Conservation (phyloP, 2,113 vertebrate species). For the Seriola aureovittata region DNA sequence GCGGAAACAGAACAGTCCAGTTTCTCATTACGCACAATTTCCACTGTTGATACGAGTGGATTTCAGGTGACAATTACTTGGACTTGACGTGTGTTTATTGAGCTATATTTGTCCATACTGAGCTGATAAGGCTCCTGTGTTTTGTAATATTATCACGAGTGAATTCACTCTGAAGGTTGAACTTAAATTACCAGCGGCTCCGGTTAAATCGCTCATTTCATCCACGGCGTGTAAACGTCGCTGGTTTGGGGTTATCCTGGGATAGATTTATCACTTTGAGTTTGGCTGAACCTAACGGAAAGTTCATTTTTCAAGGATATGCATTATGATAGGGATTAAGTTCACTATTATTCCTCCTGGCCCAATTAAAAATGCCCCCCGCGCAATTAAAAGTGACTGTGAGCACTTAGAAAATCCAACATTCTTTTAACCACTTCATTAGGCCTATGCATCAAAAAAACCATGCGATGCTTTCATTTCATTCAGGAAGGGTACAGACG, state of each 20-base stretch:
- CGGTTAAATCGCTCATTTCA: background rate
- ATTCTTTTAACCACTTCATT: constrained; percentile 90
- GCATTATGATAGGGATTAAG: constrained; percentile 70
- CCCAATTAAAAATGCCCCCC: constrained; percentile 92
- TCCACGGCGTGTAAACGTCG: background rate
- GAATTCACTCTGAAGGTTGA: background rate
- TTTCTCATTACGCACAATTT: background rate
- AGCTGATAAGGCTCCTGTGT: background rate
- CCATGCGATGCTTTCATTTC: constrained; percentile 84
- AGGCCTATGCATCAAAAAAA: constrained; percentile 86
- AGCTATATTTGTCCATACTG: background rate
- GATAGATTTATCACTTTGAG: background rate
- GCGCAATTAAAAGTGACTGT: constrained; percentile 91
- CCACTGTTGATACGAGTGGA: background rate
- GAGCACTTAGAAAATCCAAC: constrained; percentile 89
- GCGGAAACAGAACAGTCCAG: no score
- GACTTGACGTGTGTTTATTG: background rate
- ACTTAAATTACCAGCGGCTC: background rate
- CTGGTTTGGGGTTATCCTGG: background rate
- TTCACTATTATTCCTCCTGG: constrained; percentile 53
- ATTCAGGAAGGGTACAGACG: constrained; percentile 86
- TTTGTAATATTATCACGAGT: background rate
- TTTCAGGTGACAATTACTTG: background rate
- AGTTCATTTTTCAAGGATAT: constrained; percentile 45
- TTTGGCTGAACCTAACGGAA: constrained; percentile 13